Evolutionary conservation across 1,140 invertebrate species (phyloP).

Genomic region (Tetramorium parvispinum): DNA sequence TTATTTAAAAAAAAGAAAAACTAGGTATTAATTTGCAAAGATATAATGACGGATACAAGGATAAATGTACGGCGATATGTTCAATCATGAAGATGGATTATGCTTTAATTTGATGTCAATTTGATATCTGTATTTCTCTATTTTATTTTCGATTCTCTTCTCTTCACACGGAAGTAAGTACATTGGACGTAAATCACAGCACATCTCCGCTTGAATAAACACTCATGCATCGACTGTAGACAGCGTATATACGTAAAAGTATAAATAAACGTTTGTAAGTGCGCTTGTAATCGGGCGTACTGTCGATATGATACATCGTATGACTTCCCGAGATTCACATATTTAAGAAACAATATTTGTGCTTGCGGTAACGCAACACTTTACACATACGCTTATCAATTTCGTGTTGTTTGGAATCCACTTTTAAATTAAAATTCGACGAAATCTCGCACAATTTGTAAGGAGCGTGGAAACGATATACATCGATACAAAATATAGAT

Average conservation of each 20-base stretch:
- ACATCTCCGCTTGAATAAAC: slow-evolving; percentile 66
- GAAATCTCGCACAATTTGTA: not conserved
- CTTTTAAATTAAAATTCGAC: slow-evolving; percentile 25
- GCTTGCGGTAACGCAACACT: not conserved
- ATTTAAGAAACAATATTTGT: slow-evolving; percentile 16
- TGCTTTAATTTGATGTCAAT: not conserved
- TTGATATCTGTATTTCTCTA: slow-evolving; percentile 44
- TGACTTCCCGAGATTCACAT: slow-evolving; percentile 1
- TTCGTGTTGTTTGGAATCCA: not conserved
- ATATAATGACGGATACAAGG: too few relatives aligned
- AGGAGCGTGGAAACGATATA: not conserved
- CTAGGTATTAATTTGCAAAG: not conserved
- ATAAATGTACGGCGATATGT: not conserved
- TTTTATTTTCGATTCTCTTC: slow-evolving; percentile 59
- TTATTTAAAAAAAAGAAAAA: too few relatives aligned
- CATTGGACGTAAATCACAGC: slow-evolving; percentile 72
- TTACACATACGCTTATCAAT: not conserved
- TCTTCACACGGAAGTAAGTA: slow-evolving; percentile 66
- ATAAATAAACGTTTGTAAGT: slow-evolving; percentile 23
- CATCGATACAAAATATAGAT: slow-evolving; percentile 28
- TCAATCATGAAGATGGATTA: not conserved
- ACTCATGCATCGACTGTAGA: slow-evolving; percentile 47
- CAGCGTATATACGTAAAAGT: slow-evolving; percentile 30
- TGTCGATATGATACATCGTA: not conserved
- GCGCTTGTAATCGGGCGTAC: slow-evolving; percentile 12